Evolutionary conservation across 1,140 invertebrate species (phyloP).

Genomic region (Zophobas morio): DNA sequence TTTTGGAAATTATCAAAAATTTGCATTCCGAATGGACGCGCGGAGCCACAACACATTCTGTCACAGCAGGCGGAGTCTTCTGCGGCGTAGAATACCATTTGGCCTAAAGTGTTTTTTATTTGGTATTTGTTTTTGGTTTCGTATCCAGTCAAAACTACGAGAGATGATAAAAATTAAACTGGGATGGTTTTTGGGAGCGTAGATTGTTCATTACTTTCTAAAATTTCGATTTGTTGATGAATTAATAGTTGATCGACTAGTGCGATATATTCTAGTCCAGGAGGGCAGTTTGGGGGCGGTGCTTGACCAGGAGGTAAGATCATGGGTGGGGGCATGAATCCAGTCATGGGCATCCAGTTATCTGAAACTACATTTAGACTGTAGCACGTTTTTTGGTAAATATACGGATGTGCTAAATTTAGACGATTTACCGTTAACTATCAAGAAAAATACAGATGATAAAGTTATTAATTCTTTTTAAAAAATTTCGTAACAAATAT

Average conservation of each 20-base stretch:
- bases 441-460: no score
- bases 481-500: no score
- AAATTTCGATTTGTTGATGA: slow-evolving; percentile 88
- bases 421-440: no score
- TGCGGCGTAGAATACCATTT: slow-evolving; percentile 87
- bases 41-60: slow-evolving; percentile 83
- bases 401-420: no score
- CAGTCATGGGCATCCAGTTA: no score
- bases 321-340: no score
- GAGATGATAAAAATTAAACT: not conserved
- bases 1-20: slow-evolving; percentile 85
- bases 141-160: slow-evolving; percentile 79
- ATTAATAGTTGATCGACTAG: slow-evolving; percentile 90
- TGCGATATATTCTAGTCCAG: slow-evolving; percentile 93
- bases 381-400: no score
- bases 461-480: no score
- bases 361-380: no score
- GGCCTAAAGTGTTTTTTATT: slow-evolving; percentile 82
- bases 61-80: slow-evolving; percentile 88
- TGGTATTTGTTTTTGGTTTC: slow-evolving; percentile 92
- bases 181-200: not conserved
- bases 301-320: no score
- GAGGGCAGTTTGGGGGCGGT: slow-evolving; percentile 79
- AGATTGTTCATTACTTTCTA: slow-evolving; percentile 77
- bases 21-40: slow-evolving; percentile 88